Base-by-base conservation (phyloP, 1,140 invertebrate species). In the Psix sp. region DNA sequence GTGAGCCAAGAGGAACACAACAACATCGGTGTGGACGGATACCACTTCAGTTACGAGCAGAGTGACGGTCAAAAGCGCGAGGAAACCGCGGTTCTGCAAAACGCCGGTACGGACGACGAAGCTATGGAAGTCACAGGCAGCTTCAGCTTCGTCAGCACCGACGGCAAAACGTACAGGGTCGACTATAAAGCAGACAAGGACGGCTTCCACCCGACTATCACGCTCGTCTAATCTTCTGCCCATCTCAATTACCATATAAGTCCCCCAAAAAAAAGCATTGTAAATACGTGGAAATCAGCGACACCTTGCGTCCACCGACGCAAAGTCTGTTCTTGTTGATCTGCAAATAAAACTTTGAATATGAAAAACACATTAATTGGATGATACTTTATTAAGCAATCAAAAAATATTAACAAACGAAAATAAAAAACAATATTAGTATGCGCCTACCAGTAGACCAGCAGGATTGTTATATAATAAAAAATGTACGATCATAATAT, bases 41-140 rank as follows among this genome's bases (percentile, higher is more conserved):
- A 87, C 46, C 85, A 81, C 26, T 88, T 83, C 49, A 86, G 84
- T 39, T 88, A 87, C 48, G 86, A 87, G 46, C 84, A 87, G 36
- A 87, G 86, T 60, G 86, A 87, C 33, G 86, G 86, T 0, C 86
- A 88, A 38, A 85, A 84, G 15, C 77, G 85, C 16, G 86, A 88
- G 24, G 86, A 88, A 60, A 88, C 86, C 0, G 86, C 82, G 0
- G 81, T 86, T 26, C 29, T 87, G 10, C 81, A 79, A 35, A 86
- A 88, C 40, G 77, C 81, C 17, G 86, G 84, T 17, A 86, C 84
- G 0, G 85, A 88, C 1, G 78, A 87, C 36, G 85, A 88, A 29
- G 68, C 73, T 0, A 80, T 87, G 57, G 80, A 76, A 10, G 79
- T 88, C n/a, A 78, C 72, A 0, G 86, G 86, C 10, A 86, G 84